Percentiles rank a stretch among this genome's conserved stretches.
These are phyloP conservation scores for Pandemis heparana DNA, from an alignment of 2,888 invertebrate species.

Conservation along the genomic window DNA sequence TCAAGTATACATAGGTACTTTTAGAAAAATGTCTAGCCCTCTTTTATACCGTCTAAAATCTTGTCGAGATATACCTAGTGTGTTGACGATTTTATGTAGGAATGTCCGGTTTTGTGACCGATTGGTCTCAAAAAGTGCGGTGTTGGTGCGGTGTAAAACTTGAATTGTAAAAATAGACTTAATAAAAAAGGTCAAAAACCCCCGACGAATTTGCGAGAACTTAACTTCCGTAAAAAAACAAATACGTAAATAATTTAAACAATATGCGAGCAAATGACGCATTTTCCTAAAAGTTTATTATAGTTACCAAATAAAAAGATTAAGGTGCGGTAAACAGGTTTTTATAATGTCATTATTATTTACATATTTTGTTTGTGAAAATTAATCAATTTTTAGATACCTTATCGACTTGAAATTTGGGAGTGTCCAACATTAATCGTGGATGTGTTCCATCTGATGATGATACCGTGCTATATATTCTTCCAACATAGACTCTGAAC, in stretches of 20 bases:
- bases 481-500: too few species aligned
- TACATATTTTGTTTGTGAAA: too few species aligned
- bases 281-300: too few species aligned
- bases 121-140: neutral
- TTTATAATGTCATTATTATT: neutral
- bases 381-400: too few species aligned
- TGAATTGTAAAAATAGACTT: neutral
- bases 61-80: neutral
- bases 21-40: neutral
- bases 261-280: neutral
- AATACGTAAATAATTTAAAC: neutral
- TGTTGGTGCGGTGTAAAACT: neutral
- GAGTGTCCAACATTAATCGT: too few species aligned
- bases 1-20: too few species aligned
- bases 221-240: neutral
- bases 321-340: neutral
- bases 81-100: neutral
- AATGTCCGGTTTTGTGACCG: slow-evolving; percentile 1
- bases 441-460: too few species aligned
- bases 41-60: neutral
- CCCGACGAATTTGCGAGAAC: neutral
- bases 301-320: too few species aligned
- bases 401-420: too few species aligned
- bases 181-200: neutral
- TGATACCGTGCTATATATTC: too few species aligned